These are phyloP conservation scores for Orientallactaga sibirica DNA, from an alignment of 2,797 vertebrate genomes.

Conservation along the genomic window DNA sequence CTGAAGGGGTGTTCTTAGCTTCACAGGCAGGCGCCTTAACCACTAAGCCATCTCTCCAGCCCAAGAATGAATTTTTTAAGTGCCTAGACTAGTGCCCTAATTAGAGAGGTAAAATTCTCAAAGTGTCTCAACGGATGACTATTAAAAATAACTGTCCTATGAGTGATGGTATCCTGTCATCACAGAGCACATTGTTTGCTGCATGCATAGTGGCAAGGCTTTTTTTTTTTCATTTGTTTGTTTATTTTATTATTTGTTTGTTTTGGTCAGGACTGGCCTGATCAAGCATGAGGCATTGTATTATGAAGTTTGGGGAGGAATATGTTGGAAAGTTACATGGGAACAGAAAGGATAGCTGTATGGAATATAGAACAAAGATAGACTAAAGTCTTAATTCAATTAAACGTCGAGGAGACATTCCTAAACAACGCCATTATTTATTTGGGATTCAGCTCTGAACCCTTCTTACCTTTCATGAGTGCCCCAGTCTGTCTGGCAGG, in stretches of 20 bases:
- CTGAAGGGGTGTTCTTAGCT: too few relatives aligned
- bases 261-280: not conserved
- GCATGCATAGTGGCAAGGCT: not conserved
- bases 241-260: too few relatives aligned
- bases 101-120: not conserved
- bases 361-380: not conserved
- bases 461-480: not conserved
- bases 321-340: not conserved
- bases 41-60: too few relatives aligned
- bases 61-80: not conserved
- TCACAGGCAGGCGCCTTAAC: too few relatives aligned
- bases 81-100: not conserved
- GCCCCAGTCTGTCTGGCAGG: not conserved
- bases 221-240: not conserved
- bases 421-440: not conserved
- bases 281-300: not conserved
- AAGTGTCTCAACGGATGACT: not conserved
- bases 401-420: not conserved
- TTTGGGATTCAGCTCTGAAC: not conserved
- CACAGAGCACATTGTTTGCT: not conserved
- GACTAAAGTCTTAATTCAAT: not conserved
- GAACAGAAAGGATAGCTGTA: not conserved
- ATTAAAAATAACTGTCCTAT: conserved; percentile 3
- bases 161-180: not conserved
- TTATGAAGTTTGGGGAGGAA: not conserved